Evolutionary conservation across 1,140 invertebrate genomes (phyloP).

Genomic region (Harlomillsia oculata): DNA sequence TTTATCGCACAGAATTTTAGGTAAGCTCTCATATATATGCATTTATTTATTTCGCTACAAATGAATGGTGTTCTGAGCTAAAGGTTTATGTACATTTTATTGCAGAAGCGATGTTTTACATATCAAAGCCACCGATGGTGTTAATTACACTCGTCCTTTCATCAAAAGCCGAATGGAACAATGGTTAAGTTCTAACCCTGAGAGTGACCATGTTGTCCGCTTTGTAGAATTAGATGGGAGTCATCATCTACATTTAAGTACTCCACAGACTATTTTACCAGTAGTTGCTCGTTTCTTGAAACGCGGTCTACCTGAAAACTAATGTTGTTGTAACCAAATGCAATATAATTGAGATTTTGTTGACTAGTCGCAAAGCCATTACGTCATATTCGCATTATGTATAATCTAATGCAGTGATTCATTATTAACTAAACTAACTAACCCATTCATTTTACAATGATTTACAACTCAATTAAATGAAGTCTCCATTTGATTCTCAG

Average conservation of each 20-base stretch:
- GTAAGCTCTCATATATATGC: conserved; percentile 4
- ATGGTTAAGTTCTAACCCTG: conserved; percentile 8
- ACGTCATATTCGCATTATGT: too few relatives aligned
- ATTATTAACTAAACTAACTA: too few relatives aligned
- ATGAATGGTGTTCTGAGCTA: not conserved
- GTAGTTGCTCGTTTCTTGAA: conserved; percentile 17
- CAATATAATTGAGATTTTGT: too few relatives aligned
- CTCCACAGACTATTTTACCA: conserved; percentile 15
- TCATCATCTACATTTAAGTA: conserved; percentile 27
- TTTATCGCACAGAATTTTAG: conserved; percentile 25
- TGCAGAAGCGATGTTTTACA: conserved; percentile 25
- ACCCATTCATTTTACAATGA: too few relatives aligned
- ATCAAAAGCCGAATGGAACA: conserved; percentile 17
- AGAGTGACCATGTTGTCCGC: not conserved
- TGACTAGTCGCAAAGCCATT: too few relatives aligned
- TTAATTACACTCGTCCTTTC: conserved; percentile 20
- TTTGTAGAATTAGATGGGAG: conserved; percentile 17
- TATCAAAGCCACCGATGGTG: conserved; percentile 22
- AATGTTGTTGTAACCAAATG: too few relatives aligned
- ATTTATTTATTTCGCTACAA: not conserved
- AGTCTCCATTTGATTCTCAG: too few relatives aligned
- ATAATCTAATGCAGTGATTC: too few relatives aligned
- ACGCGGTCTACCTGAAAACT: too few relatives aligned
- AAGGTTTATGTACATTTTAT: not conserved
- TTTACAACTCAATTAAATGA: too few relatives aligned